Evolutionary conservation across 2,113 vertebrate species (phyloP).

Genomic region (Pithys albifrons): DNA sequence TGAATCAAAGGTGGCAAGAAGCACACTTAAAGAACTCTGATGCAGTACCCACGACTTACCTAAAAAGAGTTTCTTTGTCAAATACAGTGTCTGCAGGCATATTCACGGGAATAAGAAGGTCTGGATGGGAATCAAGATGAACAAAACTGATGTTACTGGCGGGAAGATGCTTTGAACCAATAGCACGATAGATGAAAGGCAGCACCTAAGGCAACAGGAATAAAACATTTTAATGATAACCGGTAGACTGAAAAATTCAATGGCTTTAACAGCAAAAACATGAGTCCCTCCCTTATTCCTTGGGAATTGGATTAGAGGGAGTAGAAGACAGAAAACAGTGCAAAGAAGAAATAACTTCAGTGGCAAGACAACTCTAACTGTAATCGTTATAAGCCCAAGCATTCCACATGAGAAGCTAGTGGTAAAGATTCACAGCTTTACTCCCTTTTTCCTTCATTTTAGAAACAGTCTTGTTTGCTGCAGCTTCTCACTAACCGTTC

Average conservation of each 20-base stretch:
- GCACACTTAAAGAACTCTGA: not conserved
- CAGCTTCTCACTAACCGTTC: not conserved
- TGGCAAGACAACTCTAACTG: not conserved
- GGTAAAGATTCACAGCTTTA: not conserved
- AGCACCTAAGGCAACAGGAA: constrained; percentile 80
- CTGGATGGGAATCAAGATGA: constrained; percentile 96
- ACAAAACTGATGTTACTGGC: constrained; percentile 84
- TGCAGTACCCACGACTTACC: constrained; percentile 66
- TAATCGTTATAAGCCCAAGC: not conserved
- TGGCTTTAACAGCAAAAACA: not conserved
- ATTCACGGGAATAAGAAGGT: constrained; percentile 95
- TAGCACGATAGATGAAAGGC: constrained; percentile 91
- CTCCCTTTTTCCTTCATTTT: not conserved
- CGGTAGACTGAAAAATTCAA: not conserved
- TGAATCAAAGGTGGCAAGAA: not conserved
- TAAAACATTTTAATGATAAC: not conserved
- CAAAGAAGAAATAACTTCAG: not conserved
- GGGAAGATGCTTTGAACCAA: constrained; percentile 92
- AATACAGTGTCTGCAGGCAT: constrained; percentile 94
- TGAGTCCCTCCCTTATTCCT: not conserved
- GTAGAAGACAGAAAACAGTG: not conserved
- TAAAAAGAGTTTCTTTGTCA: constrained; percentile 91
- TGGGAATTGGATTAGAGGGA: not conserved
- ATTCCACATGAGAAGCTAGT: not conserved
- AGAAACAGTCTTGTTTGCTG: not conserved